These are phyloP conservation scores for Platorchestia sp. DNA, from an alignment of 1,140 invertebrate genomes.

Conservation along the genomic window DNA sequence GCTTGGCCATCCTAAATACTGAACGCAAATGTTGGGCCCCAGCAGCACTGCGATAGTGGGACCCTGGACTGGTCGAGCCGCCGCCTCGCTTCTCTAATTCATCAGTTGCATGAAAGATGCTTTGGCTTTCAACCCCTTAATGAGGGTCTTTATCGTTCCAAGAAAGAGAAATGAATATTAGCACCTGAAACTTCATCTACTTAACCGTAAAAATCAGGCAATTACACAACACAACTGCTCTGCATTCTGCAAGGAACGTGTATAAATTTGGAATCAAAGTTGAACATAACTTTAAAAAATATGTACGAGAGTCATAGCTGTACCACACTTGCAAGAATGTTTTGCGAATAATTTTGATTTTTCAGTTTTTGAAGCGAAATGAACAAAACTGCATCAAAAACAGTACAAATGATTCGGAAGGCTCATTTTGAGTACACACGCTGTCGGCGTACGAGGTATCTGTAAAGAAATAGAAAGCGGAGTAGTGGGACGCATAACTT, in stretches of 20 bases:
- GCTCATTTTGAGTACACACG: not conserved
- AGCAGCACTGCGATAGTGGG: not conserved
- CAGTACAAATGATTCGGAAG: not conserved
- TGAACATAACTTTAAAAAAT: not conserved
- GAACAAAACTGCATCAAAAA: not conserved
- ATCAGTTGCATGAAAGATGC: slow-evolving; percentile 19
- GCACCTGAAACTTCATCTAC: not conserved
- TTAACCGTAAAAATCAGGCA: not conserved
- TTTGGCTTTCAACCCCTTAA: not conserved
- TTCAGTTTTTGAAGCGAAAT: not conserved
- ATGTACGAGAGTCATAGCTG: not conserved
- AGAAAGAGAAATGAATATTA: slow-evolving; percentile 12
- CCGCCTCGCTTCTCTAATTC: not conserved
- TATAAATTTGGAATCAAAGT: not conserved
- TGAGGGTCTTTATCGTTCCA: slow-evolving; percentile 12
- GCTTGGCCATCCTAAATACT: slow-evolving; percentile 6
- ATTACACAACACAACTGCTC: not conserved
- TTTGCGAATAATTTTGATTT: not conserved
- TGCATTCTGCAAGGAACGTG: not conserved
- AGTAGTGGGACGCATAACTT: not conserved
- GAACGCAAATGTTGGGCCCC: slow-evolving; percentile 15
- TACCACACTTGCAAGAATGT: not conserved
- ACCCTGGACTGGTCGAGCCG: not conserved
- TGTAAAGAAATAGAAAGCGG: not conserved
- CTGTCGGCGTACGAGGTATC: not conserved